These are phyloP conservation scores for Sciurus carolinensis DNA, from an alignment of 2,797 vertebrate genomes.

Conservation along the genomic window DNA sequence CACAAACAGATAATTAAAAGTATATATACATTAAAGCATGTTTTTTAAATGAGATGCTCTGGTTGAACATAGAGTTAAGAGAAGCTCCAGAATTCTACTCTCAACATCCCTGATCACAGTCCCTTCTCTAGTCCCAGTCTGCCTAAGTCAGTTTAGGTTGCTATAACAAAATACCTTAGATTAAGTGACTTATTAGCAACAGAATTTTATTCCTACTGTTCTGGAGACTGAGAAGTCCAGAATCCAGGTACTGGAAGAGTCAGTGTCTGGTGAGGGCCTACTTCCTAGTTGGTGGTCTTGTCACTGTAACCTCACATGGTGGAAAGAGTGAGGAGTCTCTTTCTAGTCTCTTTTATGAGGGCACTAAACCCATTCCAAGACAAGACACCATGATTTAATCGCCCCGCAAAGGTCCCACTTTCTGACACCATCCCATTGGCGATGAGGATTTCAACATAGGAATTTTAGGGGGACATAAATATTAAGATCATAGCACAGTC, in stretches of 20 bases:
- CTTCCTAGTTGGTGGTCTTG: neutral
- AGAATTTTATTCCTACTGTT: neutral
- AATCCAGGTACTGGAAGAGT: neutral
- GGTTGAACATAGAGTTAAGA: neutral
- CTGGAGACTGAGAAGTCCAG: neutral
- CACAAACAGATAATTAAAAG: neutral
- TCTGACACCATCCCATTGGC: neutral
- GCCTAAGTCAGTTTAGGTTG: no score
- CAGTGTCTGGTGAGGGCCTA: neutral
- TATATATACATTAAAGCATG: neutral
- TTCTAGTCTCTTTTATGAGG: neutral
- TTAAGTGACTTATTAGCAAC: neutral
- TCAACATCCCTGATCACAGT: neutral
- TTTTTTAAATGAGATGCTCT: neutral
- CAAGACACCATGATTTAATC: neutral
- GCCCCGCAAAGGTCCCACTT: neutral
- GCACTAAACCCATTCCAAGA: neutral
- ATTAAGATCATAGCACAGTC: neutral
- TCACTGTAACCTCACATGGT: no score
- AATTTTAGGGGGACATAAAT: neutral
- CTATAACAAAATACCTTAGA: neutral
- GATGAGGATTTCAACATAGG: neutral
- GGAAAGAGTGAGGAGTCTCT: neutral
- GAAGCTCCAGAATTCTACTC: neutral
- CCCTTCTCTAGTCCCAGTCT: neutral